A percentile compares a stretch with the other conserved stretches of the same genome.
Evolutionary conservation across 2,797 vertebrate genomes (phyloP).

Genomic region (Cheirogaleus major): DNA sequence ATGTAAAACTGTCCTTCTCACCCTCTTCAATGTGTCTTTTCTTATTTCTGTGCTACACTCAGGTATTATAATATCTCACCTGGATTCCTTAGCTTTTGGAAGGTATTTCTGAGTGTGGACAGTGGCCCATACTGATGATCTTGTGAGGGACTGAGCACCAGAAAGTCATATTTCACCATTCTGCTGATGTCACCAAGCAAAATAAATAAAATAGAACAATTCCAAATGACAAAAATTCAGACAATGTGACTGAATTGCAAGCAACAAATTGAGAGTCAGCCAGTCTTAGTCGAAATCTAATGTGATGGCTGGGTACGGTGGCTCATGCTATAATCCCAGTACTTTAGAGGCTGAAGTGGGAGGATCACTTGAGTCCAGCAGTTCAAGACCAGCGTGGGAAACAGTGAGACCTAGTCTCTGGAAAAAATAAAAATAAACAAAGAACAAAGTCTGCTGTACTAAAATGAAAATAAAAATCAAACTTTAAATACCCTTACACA

Average conservation of each 20-base stretch:
- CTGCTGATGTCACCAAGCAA: background rate
- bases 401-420: no score
- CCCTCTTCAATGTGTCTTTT: background rate
- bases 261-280: background rate
- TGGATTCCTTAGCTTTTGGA: background rate
- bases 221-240: background rate
- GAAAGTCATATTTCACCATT: background rate
- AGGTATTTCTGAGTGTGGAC: background rate
- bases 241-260: background rate
- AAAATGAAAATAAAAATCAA: background rate
- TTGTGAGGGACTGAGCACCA: background rate
- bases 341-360: no score
- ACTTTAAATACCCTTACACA: background rate
- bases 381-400: no score
- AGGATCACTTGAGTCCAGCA: no score
- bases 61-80: background rate
- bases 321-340: no score
- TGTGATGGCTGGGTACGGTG: no score
- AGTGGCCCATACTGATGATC: background rate
- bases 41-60: background rate
- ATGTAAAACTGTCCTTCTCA: background rate
- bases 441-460: background rate
- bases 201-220: conserved; percentile 5
- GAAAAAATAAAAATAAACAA: no score
- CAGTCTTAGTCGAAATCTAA: background rate